A percentile compares a stretch with the other conserved stretches of the same genome.
Evolutionary conservation across 2,888 invertebrate species (phyloP).

Genomic region (Cerceris ruficornis): DNA sequence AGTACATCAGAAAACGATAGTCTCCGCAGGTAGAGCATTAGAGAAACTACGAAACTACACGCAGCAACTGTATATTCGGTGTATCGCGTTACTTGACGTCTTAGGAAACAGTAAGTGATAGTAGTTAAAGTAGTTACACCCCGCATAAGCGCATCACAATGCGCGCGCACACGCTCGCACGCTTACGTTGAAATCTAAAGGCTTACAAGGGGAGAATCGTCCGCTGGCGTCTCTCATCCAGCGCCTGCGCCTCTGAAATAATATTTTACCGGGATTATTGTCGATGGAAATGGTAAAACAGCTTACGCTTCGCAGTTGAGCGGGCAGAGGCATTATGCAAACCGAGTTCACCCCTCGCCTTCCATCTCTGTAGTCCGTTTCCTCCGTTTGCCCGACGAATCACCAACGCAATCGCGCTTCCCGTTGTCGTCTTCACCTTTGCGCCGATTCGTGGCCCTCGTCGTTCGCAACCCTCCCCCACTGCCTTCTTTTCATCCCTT

Average conservation of each 20-base stretch:
- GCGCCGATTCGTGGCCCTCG: conserved; percentile 12
- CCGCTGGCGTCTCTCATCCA: conserved; percentile 12
- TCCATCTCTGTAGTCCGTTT: conserved; percentile 50
- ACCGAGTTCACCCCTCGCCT: conserved; percentile 67
- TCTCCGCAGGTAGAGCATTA: too few species aligned
- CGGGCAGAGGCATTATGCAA: conserved; percentile 75
- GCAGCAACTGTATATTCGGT: too few species aligned
- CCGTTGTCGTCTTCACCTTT: conserved; percentile 39
- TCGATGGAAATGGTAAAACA: conserved; percentile 74
- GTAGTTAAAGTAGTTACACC: neutral
- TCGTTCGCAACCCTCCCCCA: conserved; percentile 8
- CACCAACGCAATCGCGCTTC: conserved; percentile 52
- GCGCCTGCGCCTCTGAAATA: conserved; percentile 72
- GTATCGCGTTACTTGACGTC: conserved; percentile 1
- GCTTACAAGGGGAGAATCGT: neutral
- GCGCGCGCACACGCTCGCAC: neutral
- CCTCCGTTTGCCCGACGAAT: conserved; percentile 40
- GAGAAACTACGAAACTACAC: too few species aligned
- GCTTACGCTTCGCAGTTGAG: conserved; percentile 73
- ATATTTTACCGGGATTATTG: conserved; percentile 78
- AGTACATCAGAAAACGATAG: too few species aligned
- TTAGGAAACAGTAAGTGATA: conserved; percentile 20
- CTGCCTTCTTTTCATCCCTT: conserved; percentile 35
- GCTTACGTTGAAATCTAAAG: neutral
- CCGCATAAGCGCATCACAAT: neutral